Base-by-base conservation (phyloP, 2,113 vertebrate species). In the Fulmarus glacialis region DNA sequence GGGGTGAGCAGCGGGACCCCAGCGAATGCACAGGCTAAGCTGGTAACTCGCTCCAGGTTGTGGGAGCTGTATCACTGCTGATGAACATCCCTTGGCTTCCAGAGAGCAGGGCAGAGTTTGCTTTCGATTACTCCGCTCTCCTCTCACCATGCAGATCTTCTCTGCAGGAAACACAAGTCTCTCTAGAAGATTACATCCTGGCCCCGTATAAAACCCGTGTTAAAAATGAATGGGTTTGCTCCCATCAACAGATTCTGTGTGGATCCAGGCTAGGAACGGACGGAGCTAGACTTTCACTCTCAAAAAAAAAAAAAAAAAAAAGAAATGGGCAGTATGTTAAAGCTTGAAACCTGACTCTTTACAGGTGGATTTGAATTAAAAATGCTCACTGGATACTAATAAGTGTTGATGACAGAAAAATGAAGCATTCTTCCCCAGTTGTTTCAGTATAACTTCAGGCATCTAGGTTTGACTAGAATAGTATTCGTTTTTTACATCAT, bases 331-430 rank as follows among this genome's bases (percentile, higher is more conserved):
- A 87, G 6, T 27, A 58, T 32, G 12, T 68, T 89, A 53, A 88
- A 95, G 55, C 34, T 73, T 85, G 87, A 92, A 95, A 79, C 30
- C 15, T 79, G 56, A 71, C 32, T 66, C 86, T 92, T 83, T 67
- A 87, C 55, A 91, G 77, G 84, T 89, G n/a, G 42, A 68, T 89
- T 84, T 89, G 56, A 86, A 75, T 85, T 78, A 26, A 89, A 88
- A 93, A 60, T 85, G 11, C 15, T 84, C 8, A 38, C 16, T 78
- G 27, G 18, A 40, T 80, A 26, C 55, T 75, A 43, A 4, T 73
- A 78, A 47, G 32, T 63, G n/a, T 17, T 63, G 40, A 73, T 72
- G 45, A 55, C 56, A 58, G 62, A 81, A 75, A 85, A 81, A 81
- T 50, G 36, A 70, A 43, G 9, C 19, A 53, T 62, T 67, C 62